Evolutionary conservation across 23 tunicate species (phyloP).

Genomic region (Clavelina lepadiformis): DNA sequence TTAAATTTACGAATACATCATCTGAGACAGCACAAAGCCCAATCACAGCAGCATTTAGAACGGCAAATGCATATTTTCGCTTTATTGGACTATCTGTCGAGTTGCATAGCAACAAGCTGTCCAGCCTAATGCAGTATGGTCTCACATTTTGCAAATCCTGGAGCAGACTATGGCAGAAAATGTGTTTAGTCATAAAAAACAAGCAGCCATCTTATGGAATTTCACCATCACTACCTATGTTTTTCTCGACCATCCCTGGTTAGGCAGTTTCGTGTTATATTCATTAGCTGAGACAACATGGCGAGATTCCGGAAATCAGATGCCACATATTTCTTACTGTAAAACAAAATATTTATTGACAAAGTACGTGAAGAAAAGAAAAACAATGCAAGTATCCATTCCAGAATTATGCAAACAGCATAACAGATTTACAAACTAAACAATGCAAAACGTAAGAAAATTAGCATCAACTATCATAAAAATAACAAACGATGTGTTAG

Average conservation of each 20-base stretch:
- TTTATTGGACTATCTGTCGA: slow-evolving; percentile 21
- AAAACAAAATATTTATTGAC: slow-evolving; percentile 1
- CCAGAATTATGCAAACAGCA: no score
- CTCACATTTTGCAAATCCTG: neutral
- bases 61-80: slow-evolving; percentile 15
- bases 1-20: neutral
- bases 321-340: slow-evolving; percentile 30
- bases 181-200: neutral
- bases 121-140: slow-evolving; percentile 4
- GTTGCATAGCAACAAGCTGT: slow-evolving; percentile 22
- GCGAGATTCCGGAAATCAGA: slow-evolving; percentile 21
- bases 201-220: no score
- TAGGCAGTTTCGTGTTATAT: slow-evolving; percentile 5
- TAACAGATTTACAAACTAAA: no score
- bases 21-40: slow-evolving; percentile 35
- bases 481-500: no score
- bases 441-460: no score
- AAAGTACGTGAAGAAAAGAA: no score
- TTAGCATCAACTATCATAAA: no score
- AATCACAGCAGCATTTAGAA: slow-evolving; percentile 39
- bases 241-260: no score
- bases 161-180: neutral
- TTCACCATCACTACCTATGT: no score
- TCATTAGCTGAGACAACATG: slow-evolving; percentile 14
- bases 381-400: no score